A percentile compares a stretch with the other conserved stretches of the same genome.
These are phyloP conservation scores for Pteromalus puparum DNA, from an alignment of 1,140 invertebrate species.

Conservation along the genomic window DNA sequence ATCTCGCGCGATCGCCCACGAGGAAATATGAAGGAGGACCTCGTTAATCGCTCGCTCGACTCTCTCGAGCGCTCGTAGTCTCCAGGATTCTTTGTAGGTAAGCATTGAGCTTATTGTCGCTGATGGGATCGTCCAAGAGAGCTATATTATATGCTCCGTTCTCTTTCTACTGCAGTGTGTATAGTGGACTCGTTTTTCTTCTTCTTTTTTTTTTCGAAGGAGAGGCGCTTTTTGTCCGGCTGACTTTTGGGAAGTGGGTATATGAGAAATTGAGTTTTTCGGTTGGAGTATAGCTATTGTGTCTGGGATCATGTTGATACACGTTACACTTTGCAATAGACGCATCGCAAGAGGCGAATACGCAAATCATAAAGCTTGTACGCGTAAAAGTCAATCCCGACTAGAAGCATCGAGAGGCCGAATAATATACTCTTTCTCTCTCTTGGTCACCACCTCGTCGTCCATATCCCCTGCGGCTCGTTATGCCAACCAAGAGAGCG, in stretches of 20 bases:
- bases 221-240: neutral
- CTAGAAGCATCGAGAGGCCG: neutral
- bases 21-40: slow-evolving; percentile 58
- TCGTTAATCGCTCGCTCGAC: slow-evolving; percentile 61
- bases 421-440: slow-evolving; percentile 11
- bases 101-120: slow-evolving; percentile 6
- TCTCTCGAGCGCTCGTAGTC: slow-evolving; percentile 49
- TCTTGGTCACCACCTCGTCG: neutral
- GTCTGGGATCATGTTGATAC: no score
- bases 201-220: neutral
- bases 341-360: no score
- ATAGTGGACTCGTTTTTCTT: neutral
- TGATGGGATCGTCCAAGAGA: slow-evolving; percentile 7
- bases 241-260: neutral
- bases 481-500: slow-evolving; percentile 3
- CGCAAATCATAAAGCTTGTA: no score
- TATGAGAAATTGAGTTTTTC: neutral
- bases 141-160: neutral
- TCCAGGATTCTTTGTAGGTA: neutral
- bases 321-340: no score
- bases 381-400: neutral
- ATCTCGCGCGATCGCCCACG: slow-evolving; percentile 51
- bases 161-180: no score
- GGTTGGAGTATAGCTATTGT: no score
- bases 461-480: neutral